Conservation (phyloP, 2,888 invertebrate species). For the Pristionchus exspectatus region DNA sequence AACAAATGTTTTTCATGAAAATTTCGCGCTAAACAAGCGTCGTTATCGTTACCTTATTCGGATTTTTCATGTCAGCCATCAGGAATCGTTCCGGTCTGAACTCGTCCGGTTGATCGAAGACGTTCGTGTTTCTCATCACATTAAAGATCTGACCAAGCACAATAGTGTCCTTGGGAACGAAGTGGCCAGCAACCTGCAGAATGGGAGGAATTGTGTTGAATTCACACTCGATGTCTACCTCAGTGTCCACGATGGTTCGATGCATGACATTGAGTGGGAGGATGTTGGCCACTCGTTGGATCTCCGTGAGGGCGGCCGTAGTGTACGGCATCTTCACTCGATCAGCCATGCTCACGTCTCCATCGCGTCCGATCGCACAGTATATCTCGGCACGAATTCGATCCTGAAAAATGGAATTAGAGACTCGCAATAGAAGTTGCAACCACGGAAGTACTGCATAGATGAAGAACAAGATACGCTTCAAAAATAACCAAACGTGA, state of each 20-base stretch:
- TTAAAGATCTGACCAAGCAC: conserved; percentile 10
- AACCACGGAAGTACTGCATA: not conserved
- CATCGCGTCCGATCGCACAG: not conserved
- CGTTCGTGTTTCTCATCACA: not conserved
- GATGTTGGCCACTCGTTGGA: conserved; percentile 51
- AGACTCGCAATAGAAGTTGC: not conserved
- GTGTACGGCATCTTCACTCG: not conserved
- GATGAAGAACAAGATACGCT: no score
- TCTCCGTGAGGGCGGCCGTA: not conserved
- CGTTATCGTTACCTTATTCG: conserved; percentile 58
- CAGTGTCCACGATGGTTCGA: conserved; percentile 7
- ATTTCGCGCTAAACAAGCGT: not conserved
- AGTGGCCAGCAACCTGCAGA: not conserved
- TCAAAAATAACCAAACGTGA: no score
- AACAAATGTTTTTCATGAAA: not conserved
- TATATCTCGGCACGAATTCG: conserved; percentile 40
- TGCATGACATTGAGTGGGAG: conserved; percentile 43
- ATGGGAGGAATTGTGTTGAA: not conserved
- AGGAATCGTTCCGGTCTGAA: conserved; percentile 68
- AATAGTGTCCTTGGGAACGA: conserved; percentile 35
- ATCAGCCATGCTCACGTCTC: conserved; percentile 1
- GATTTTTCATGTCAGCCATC: conserved; percentile 60
- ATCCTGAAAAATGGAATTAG: not conserved
- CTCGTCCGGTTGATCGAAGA: conserved; percentile 59
- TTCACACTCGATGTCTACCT: not conserved